phyloP scores from a whole-genome alignment of 2,797 vertebrate species.

The Hypotaenidia philippensis region DNA sequence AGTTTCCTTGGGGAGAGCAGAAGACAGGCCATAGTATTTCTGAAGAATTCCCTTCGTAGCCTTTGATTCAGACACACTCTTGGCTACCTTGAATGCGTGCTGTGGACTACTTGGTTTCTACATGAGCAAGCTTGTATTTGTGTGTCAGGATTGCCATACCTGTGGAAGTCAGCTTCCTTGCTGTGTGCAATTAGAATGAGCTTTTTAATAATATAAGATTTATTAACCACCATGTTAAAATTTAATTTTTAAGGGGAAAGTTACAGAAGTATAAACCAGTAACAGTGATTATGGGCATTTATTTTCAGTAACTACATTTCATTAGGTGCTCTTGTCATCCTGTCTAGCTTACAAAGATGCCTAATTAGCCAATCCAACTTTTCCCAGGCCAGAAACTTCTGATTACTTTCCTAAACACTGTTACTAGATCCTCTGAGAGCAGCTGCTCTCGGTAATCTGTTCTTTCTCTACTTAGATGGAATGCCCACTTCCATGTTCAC shows the following conservation, averaged over 20 bases:
- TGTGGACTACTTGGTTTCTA: neutral
- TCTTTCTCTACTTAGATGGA: neutral
- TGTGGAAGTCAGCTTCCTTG: neutral
- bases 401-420: neutral
- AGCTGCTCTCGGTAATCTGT: neutral
- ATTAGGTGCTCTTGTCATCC: neutral
- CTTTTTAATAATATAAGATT: neutral
- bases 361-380: neutral
- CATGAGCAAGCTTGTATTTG: neutral
- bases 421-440: neutral
- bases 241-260: neutral
- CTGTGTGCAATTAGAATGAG: neutral
- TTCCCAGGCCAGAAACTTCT: neutral
- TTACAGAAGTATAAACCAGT: neutral
- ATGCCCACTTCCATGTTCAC: neutral
- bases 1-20: neutral
- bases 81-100: neutral
- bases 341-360: neutral
- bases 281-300: neutral
- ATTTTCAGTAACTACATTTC: neutral
- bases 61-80: neutral
- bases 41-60: neutral
- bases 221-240: neutral
- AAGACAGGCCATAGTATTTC: fast-evolving
- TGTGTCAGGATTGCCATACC: neutral